A percentile compares a stretch with the other conserved stretches of the same genome.
These are phyloP conservation scores for Stegostoma tigrinum DNA, from an alignment of 2,113 vertebrate genomes.

Conservation along the genomic window DNA sequence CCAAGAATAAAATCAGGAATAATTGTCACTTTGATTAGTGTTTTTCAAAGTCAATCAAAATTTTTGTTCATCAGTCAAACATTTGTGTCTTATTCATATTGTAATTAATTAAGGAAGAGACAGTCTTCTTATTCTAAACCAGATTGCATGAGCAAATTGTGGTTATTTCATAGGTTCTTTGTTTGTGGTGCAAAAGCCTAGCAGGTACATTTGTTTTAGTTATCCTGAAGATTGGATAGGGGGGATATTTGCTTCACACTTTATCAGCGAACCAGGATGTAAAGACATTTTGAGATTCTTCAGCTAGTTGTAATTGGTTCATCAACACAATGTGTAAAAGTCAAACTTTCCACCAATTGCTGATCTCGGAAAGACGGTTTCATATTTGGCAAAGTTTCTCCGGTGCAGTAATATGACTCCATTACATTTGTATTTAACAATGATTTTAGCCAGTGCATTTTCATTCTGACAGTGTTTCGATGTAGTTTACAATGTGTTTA, in stretches of 20 bases:
- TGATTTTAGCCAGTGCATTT: constrained; percentile 47
- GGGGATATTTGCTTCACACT: neutral
- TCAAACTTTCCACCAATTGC: neutral
- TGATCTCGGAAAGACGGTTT: neutral
- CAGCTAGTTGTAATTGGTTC: neutral
- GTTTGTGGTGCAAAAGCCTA: neutral
- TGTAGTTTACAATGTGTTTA: constrained; percentile 24
- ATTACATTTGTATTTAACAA: neutral
- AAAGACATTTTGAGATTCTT: neutral
- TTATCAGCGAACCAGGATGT: neutral
- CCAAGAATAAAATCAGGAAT: neutral
- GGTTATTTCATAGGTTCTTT: neutral
- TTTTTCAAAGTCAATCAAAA: neutral
- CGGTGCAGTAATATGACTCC: neutral
- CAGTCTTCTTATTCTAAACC: too few species aligned
- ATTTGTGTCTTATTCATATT: neutral
- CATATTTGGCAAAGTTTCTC: constrained; percentile 22
- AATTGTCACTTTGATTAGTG: neutral
- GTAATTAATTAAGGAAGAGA: neutral
- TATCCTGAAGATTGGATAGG: neutral
- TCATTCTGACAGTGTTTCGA: constrained; percentile 52
- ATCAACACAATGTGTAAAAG: constrained; percentile 10
- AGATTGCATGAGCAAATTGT: neutral
- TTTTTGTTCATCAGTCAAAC: neutral
- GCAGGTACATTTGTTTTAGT: neutral